phyloP scores from a whole-genome alignment of 2,113 vertebrate species.

The Nanorana parkeri region DNA sequence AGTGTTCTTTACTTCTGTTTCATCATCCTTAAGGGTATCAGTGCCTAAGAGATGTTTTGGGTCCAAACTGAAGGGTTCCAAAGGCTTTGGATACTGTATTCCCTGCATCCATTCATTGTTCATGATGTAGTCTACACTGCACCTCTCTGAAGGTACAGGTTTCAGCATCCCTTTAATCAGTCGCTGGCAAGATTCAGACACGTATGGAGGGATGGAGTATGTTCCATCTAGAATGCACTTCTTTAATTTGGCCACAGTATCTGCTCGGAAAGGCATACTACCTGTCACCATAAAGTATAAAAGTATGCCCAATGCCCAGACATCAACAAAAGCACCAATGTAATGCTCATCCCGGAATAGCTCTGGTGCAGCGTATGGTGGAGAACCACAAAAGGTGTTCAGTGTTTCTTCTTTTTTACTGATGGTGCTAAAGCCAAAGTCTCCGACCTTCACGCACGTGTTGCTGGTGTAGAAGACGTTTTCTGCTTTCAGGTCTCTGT shows the following conservation, averaged over 20 bases:
- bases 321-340: conserved; percentile 84
- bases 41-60: conserved; percentile 81
- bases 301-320: conserved; percentile 95
- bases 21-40: conserved; percentile 79
- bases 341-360: conserved; percentile 94
- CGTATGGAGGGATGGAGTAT: conserved; percentile 78
- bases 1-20: conserved; percentile 80
- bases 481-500: conserved; percentile 94
- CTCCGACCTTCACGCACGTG: conserved; percentile 93
- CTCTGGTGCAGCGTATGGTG: conserved; percentile 92
- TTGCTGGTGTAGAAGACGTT: conserved; percentile 91
- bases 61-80: conserved; percentile 87
- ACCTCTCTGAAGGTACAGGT: conserved; percentile 81
- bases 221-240: conserved; percentile 90
- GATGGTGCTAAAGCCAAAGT: conserved; percentile 96
- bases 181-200: conserved; percentile 85
- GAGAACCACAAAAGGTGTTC: conserved; percentile 95
- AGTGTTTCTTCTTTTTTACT: conserved; percentile 87
- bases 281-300: conserved; percentile 92
- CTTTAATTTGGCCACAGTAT: conserved; percentile 93
- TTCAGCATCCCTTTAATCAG: conserved; percentile 88
- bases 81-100: conserved; percentile 81
- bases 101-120: conserved; percentile 88
- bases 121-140: conserved; percentile 86
- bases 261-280: conserved; percentile 92